Percentiles rank a stretch among this genome's conserved stretches.
Evolutionary conservation across 1,140 invertebrate genomes (phyloP).

Genomic region (Drosophila leontia): DNA sequence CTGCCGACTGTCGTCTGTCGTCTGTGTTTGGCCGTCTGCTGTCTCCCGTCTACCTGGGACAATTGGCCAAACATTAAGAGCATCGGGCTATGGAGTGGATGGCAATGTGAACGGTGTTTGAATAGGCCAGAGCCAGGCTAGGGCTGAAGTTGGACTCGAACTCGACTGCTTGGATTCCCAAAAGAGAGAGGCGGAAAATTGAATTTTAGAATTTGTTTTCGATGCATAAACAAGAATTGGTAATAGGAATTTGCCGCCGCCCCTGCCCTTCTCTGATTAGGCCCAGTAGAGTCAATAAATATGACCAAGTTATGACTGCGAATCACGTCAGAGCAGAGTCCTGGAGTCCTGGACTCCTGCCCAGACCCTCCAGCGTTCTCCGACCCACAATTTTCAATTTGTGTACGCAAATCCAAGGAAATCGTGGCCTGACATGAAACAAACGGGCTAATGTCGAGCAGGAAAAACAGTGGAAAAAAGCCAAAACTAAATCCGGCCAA

Average conservation of each 20-base stretch:
- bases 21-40: slow-evolving; percentile 30
- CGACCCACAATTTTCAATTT: slow-evolving; percentile 50
- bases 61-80: slow-evolving; percentile 55
- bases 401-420: slow-evolving; percentile 59
- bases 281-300: slow-evolving; percentile 67
- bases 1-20: slow-evolving; percentile 30
- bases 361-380: slow-evolving; percentile 17
- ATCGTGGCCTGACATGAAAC: slow-evolving; percentile 76
- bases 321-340: slow-evolving; percentile 62
- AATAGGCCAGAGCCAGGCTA: slow-evolving; percentile 9
- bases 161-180: slow-evolving; percentile 46
- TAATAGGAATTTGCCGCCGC: slow-evolving; percentile 32
- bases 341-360: slow-evolving; percentile 3
- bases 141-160: background rate
- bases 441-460: slow-evolving; percentile 25
- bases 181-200: slow-evolving; percentile 41
- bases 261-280: slow-evolving; percentile 47
- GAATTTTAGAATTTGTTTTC: slow-evolving; percentile 70
- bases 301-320: slow-evolving; percentile 68
- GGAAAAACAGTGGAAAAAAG: slow-evolving; percentile 18
- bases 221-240: slow-evolving; percentile 64
- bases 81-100: slow-evolving; percentile 15
- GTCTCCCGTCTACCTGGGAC: slow-evolving; percentile 38
- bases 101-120: slow-evolving; percentile 49
- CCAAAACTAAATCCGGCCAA: slow-evolving; percentile 39